Percentiles rank a stretch among this genome's conserved stretches.
Evolutionary conservation across 2,888 invertebrate genomes (phyloP).

Genomic region (Andrena praecox): DNA sequence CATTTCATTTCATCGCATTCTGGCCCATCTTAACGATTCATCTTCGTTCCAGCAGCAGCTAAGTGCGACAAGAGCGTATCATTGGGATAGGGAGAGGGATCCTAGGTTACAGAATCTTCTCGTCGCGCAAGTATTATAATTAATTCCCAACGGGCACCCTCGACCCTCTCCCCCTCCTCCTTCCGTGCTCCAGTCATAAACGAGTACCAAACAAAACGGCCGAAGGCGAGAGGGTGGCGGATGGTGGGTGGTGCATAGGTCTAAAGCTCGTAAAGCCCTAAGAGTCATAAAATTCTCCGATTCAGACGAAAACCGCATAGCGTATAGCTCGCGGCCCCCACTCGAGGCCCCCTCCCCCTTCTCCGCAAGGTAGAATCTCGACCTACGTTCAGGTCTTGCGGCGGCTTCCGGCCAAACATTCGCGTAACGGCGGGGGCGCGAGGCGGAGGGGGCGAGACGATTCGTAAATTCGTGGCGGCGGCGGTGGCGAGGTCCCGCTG

Average conservation of each 20-base stretch:
- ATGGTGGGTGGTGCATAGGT: neutral
- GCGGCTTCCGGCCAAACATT: conserved; percentile 49
- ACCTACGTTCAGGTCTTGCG: conserved; percentile 65
- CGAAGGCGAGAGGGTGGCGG: neutral
- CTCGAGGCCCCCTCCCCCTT: conserved; percentile 2
- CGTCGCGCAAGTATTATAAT: no score
- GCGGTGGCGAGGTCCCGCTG: conserved; percentile 13
- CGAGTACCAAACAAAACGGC: neutral
- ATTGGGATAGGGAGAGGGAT: no score
- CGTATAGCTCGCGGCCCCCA: conserved; percentile 9
- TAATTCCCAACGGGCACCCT: no score
- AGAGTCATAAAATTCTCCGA: conserved; percentile 7
- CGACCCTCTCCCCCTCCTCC: no score
- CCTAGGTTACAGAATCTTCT: no score
- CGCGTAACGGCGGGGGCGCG: conserved; percentile 19
- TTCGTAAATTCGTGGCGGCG: conserved; percentile 34
- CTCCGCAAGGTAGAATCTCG: conserved; percentile 57
- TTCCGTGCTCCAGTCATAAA: neutral
- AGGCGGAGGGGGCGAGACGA: conserved; percentile 6
- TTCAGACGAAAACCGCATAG: conserved; percentile 40
- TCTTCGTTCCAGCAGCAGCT: neutral
- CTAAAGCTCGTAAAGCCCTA: neutral
- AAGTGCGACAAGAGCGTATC: no score
- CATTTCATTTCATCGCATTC: neutral
- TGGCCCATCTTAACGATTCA: neutral